These are phyloP conservation scores for Sander lucioperca DNA, from an alignment of 2,113 vertebrate genomes.

Conservation along the genomic window DNA sequence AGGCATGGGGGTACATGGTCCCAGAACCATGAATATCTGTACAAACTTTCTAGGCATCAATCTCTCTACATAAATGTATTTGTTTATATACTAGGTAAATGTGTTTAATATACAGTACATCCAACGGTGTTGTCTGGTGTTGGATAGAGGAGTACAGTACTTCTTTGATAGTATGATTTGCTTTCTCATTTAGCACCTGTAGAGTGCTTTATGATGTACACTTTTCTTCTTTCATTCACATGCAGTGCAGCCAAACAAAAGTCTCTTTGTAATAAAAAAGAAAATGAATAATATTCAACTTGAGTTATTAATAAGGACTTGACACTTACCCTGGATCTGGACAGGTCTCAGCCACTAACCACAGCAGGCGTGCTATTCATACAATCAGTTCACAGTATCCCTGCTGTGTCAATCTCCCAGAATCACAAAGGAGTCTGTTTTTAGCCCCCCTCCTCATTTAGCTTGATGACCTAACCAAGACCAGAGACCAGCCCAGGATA, in stretches of 20 bases:
- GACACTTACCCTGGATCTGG: conserved; percentile 38
- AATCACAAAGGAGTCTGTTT: conserved; percentile 65
- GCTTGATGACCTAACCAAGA: conserved; percentile 59
- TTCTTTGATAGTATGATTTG: background rate
- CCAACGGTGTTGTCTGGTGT: background rate
- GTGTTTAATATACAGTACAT: background rate
- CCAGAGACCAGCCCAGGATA: conserved; percentile 53
- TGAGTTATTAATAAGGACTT: conserved; percentile 27
- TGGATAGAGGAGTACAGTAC: background rate
- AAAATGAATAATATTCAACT: conserved; percentile 10
- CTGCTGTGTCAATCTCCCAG: conserved; percentile 62
- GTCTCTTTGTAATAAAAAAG: conserved; percentile 3
- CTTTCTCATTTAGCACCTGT: background rate
- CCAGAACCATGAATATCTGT: too few relatives aligned
- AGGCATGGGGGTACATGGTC: too few relatives aligned
- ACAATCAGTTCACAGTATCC: conserved; percentile 55
- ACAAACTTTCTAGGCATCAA: background rate
- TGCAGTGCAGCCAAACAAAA: background rate
- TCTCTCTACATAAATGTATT: too few relatives aligned
- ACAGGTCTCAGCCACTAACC: conserved; percentile 30
- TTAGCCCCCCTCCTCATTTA: conserved; percentile 68
- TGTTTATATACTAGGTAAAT: background rate
- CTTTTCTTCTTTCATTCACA: background rate
- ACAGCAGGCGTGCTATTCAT: conserved; percentile 62
- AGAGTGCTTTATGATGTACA: background rate